A percentile compares a stretch with the other conserved stretches of the same genome.
Evolutionary conservation across 53 echinoderm and acorn worm genomes (phyloP).

Genomic region (Patiria pectinifera): DNA sequence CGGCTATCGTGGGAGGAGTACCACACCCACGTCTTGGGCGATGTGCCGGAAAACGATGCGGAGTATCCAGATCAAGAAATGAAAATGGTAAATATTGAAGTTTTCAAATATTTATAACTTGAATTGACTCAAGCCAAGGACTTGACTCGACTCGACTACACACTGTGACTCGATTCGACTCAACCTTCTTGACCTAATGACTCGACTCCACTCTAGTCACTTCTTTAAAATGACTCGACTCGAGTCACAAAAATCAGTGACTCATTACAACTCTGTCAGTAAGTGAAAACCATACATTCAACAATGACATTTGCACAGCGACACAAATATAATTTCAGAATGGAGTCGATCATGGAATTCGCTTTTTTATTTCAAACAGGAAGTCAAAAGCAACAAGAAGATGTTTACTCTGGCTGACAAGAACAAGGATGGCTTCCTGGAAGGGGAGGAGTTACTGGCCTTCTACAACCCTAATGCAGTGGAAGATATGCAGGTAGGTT

Average conservation of each 20-base stretch:
- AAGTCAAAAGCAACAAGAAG: constrained; percentile 69
- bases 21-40: constrained; percentile 72
- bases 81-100: background rate
- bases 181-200: too few relatives aligned
- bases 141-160: too few relatives aligned
- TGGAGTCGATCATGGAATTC: background rate
- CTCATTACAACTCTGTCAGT: too few relatives aligned
- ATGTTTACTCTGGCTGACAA: constrained; percentile 72
- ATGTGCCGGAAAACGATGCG: constrained; percentile 56
- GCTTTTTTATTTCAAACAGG: constrained; percentile 38
- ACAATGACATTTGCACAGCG: too few relatives aligned
- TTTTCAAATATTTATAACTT: background rate
- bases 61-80: constrained; percentile 57
- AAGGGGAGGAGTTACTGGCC: constrained; percentile 66
- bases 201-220: too few relatives aligned
- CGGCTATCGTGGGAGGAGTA: constrained; percentile 84
- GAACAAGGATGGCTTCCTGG: constrained; percentile 75
- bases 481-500: constrained; percentile 75
- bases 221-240: too few relatives aligned
- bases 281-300: too few relatives aligned
- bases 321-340: too few relatives aligned
- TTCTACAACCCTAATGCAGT: constrained; percentile 81
- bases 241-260: too few relatives aligned
- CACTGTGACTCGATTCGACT: too few relatives aligned
- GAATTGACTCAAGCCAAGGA: too few relatives aligned